phyloP scores from a whole-genome alignment of 1,140 invertebrate species.

The Metopolophium dirhodum region DNA sequence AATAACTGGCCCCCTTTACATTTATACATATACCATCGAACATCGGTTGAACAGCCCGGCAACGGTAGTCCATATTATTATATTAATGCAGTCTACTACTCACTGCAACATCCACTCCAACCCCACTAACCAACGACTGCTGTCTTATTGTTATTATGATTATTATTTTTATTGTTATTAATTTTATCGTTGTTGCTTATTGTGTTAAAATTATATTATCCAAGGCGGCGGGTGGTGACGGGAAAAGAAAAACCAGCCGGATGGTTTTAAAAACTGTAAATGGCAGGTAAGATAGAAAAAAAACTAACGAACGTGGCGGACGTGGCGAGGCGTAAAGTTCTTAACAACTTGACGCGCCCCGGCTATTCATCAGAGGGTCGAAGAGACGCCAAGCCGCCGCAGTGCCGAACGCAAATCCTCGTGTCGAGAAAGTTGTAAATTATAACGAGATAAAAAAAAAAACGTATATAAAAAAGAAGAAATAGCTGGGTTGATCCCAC shows the following conservation, averaged over 20 bases:
- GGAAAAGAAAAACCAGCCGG: neutral
- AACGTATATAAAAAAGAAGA: neutral
- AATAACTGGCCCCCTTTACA: neutral
- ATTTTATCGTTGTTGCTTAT: neutral
- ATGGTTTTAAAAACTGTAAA: slow-evolving; percentile 44
- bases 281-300: slow-evolving; percentile 6
- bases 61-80: neutral
- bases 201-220: slow-evolving; percentile 21
- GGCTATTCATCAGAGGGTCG: slow-evolving; percentile 14
- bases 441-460: slow-evolving; percentile 54
- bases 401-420: slow-evolving; percentile 42
- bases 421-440: slow-evolving; percentile 48
- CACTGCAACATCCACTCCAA: neutral
- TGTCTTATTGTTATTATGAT: neutral
- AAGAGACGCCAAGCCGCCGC: neutral
- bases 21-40: neutral
- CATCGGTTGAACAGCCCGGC: neutral
- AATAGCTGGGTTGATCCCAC: slow-evolving; percentile 3
- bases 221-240: neutral
- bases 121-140: neutral
- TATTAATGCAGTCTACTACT: neutral
- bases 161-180: slow-evolving; percentile 8
- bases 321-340: neutral
- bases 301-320: neutral
- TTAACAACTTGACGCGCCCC: neutral